A percentile compares a stretch with the other conserved stretches of the same genome.
These are phyloP conservation scores for Haplochromis burtoni DNA, from an alignment of 2,113 vertebrate genomes.

Conservation along the genomic window DNA sequence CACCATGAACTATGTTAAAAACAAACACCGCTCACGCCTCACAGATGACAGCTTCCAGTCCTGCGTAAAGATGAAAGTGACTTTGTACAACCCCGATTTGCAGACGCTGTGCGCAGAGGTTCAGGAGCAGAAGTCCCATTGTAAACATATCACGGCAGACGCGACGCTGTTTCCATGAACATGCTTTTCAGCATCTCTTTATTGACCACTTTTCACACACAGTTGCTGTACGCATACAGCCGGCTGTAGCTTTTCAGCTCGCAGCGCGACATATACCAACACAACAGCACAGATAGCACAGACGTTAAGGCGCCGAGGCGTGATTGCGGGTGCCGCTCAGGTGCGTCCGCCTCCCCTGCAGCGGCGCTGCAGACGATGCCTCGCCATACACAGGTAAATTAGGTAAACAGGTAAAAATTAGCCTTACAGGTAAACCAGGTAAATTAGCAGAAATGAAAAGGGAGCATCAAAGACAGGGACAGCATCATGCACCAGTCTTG, in stretches of 20 bases:
- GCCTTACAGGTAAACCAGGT: too few species aligned
- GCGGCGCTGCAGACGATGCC: rapidly evolving
- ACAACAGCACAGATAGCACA: too few species aligned
- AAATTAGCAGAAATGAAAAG: not conserved
- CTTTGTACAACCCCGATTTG: not conserved
- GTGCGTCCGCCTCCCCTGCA: too few species aligned
- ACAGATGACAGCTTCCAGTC: not conserved
- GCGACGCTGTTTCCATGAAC: rapidly evolving
- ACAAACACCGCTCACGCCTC: rapidly evolving
- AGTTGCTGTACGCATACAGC: too few species aligned
- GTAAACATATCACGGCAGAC: not conserved
- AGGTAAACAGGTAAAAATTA: too few species aligned
- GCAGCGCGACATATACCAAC: too few species aligned
- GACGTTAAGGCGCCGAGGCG: too few species aligned
- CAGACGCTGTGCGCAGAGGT: not conserved
- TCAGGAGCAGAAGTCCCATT: rapidly evolving
- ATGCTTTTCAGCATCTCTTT: too few species aligned
- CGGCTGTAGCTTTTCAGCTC: too few species aligned
- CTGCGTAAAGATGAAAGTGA: rapidly evolving
- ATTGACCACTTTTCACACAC: too few species aligned
- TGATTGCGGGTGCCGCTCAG: too few species aligned
- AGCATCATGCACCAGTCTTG: not conserved
- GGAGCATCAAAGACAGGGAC: not conserved
- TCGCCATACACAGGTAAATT: too few species aligned
- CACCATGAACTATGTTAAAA: not conserved